Evolutionary conservation across 1,140 invertebrate genomes (phyloP), one percentile per base, ranked within the genome.

Genomic region (Drosophila virilis): DNA sequence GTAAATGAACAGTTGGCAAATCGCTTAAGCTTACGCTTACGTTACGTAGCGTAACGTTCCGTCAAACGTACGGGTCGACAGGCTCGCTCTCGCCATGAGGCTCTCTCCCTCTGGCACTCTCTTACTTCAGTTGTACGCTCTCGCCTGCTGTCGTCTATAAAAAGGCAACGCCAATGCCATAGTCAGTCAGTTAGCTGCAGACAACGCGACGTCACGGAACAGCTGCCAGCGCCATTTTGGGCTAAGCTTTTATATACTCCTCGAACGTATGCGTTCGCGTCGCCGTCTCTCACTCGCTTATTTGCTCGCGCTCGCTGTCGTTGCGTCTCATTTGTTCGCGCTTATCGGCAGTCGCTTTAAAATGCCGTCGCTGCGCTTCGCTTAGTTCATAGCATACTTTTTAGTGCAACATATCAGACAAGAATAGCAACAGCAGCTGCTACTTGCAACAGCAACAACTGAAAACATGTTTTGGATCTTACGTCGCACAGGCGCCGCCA

Each of bases 401-500:
- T 45, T 10, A n/a, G 80, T 58, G 33, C 15, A 64, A 77, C 83
- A 82, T 82, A 86, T 88, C 83, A 83, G 15, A 57, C 13, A 59
- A 8, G 7, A 74, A 13, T 6, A 57, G 9, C 28, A 54, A 13
- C 8, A 51, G 9, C 28, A 40, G 13, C 9, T 1, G 9, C 28
- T 54, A 52, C 43, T 43, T 38, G 10, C 28, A 42, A 52, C 77
- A 52, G 45, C 77, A 58, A 54, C 37, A 71, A 38, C 22, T 57
- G 35, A 6, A 48, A 91, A 68, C 50, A 92, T 92, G 91, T 92
- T 92, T 92, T 92, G 91, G 91, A 92, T 92, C 75, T 78, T 92
- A 78, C 81, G 91, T 35, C 83, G 91, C 60, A 92, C 91, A 7
- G 91, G 91, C 28, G 91, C 91, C 35, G 91, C 78, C 61, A 92